Percentiles rank a stretch among this genome's conserved stretches.
Conservation (phyloP, 2,797 vertebrate species). For the Netta rufina region DNA sequence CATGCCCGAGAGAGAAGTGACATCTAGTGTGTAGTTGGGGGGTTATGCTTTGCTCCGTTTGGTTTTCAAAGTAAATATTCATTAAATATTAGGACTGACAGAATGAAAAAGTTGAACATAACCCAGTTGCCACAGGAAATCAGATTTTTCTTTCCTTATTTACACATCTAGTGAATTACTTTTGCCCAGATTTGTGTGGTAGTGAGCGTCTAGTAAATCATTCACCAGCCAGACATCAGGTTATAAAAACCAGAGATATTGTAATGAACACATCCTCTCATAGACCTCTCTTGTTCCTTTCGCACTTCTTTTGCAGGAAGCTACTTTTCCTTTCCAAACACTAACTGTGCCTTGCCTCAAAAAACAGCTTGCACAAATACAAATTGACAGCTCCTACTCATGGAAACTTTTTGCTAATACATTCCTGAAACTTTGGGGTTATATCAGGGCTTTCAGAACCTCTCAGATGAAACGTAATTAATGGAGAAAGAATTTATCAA, state of each 20-base stretch:
- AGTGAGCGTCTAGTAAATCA: not conserved
- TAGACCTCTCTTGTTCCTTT: not conserved
- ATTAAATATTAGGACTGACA: not conserved
- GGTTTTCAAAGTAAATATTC: not conserved
- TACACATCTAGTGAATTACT: not conserved
- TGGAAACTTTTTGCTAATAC: not conserved
- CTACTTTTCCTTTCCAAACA: slow-evolving; percentile 19
- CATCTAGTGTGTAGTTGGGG: not conserved
- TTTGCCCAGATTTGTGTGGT: not conserved
- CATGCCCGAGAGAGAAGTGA: not conserved
- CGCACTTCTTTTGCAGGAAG: not conserved
- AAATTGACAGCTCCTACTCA: not conserved
- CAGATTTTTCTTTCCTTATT: not conserved
- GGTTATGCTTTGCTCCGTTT: not conserved
- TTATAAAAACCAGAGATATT: not conserved
- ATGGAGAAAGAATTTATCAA: not conserved
- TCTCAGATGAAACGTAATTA: not conserved
- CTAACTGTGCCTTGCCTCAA: not conserved
- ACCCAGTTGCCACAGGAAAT: not conserved
- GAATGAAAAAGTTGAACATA: not conserved
- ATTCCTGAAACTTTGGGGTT: not conserved
- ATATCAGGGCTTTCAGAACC: not conserved
- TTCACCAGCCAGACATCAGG: not conserved
- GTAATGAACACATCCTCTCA: not conserved
- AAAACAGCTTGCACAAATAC: slow-evolving; percentile 13